Percentiles rank a stretch among this genome's conserved stretches.
Conservation (phyloP, 1,140 invertebrate genomes). For the Hycleus cichorii region DNA sequence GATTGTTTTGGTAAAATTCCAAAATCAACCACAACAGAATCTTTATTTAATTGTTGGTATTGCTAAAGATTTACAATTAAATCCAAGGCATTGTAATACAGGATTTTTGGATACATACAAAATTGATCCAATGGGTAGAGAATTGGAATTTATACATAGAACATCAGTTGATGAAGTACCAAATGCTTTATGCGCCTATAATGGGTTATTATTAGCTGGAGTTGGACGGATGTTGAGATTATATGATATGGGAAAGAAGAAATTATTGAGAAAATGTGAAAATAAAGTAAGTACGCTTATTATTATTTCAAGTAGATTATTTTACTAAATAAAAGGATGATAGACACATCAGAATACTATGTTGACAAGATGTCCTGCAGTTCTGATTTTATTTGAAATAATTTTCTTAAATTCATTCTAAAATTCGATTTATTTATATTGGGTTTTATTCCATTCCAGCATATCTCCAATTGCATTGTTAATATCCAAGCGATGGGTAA, state of each 20-base stretch:
- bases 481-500: constrained; percentile 90
- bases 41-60: constrained; percentile 79
- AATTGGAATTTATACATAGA: constrained; percentile 87
- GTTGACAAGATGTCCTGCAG: constrained; percentile 32
- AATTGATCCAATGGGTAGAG: constrained; percentile 62
- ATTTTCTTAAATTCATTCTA: background rate
- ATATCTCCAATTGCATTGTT: constrained; percentile 91
- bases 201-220: constrained; percentile 85
- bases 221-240: constrained; percentile 87
- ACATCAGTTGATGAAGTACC: constrained; percentile 94
- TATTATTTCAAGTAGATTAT: background rate
- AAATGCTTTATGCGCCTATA: constrained; percentile 80
- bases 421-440: constrained; percentile 8
- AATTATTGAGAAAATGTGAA: constrained; percentile 95
- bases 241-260: constrained; percentile 97
- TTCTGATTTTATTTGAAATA: constrained; percentile 27
- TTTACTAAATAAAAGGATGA: constrained; percentile 11
- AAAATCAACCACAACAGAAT: constrained; percentile 55
- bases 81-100: constrained; percentile 69
- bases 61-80: constrained; percentile 83
- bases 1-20: constrained; percentile 60
- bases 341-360: constrained; percentile 12
- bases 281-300: constrained; percentile 65
- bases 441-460: constrained; percentile 46
- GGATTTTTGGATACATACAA: constrained; percentile 86